Base-by-base conservation (phyloP, 2,888 invertebrate genomes). In the Cryptophagus acutangulus region DNA sequence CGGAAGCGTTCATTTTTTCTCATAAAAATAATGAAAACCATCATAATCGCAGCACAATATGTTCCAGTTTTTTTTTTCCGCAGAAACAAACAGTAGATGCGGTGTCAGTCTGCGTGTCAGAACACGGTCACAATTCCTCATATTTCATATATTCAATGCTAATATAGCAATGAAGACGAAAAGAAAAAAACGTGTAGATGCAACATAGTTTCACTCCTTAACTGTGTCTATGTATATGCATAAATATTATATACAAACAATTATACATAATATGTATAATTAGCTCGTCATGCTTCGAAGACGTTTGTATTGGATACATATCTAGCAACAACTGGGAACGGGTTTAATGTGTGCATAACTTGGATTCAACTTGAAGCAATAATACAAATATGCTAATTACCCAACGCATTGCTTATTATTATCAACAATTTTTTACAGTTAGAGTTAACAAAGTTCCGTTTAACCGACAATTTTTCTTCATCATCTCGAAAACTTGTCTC, bases 181-280 rank as follows among this genome's bases (percentile, higher is more conserved):
- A 26, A 26, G 9, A 20, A 20, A 20, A 20, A 20, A 5, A 20
- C 9, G 9, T 20, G 20, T 48, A 51, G 49, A 49, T 45, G 52
- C 48, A 49, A 51, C 47, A 38, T 45, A 49, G 14, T 31, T 31
- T 15, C 16, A 15, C n/a, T 15, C 15, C 13, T 31, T 15, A 6
- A 20, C 9, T 13, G 26, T 26, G 10, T 26, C 26, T 26, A 26
- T 26, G 3, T 38, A 41, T 39, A 46, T 58, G 54, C n/a, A n/a
- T n/a, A n/a, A n/a, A n/a, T n/a, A n/a, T n/a, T n/a, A n/a, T 56
- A 57, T 55, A 57, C 56, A 59, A 62, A 63, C 64, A 63, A 64
- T 64, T 63, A 61, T 57, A 61, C 58, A 60, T 61, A 61, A 59
- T 62, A 59, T 54, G 55, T 55, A 60, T 63, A 63, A 64, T 64